Conservation (phyloP, 2,113 vertebrate species). For the Picathartes gymnocephalus region DNA sequence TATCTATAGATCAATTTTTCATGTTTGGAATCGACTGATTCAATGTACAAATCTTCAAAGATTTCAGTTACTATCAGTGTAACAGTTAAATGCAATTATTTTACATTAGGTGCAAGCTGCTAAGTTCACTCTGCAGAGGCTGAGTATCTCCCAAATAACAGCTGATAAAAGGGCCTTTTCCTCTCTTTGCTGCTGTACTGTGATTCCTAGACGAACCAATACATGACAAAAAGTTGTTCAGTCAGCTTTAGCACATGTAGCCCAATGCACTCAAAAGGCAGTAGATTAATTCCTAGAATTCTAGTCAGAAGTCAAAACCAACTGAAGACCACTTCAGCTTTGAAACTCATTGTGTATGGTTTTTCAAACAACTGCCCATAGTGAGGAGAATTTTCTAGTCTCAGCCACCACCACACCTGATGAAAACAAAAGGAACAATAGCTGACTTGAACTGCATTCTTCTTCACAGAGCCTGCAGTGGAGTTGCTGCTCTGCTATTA, state of each 20-base stretch:
- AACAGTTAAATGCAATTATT: constrained; percentile 28
- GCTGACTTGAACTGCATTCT: not conserved
- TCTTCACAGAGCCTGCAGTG: not conserved
- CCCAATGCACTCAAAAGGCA: not conserved
- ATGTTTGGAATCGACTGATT: not conserved
- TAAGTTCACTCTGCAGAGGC: not conserved
- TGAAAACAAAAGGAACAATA: not conserved
- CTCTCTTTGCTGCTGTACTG: not conserved
- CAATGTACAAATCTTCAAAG: not conserved
- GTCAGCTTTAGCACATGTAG: not conserved
- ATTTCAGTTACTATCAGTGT: not conserved
- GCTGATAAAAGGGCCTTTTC: not conserved
- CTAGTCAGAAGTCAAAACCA: constrained; percentile 1
- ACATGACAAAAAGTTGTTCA: not conserved
- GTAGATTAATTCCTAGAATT: not conserved
- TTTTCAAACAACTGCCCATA: not conserved
- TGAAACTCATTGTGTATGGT: not conserved
- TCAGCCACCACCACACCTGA: not conserved
- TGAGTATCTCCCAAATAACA: not conserved
- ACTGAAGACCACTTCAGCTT: not conserved
- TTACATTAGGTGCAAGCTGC: not conserved
- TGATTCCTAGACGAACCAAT: not conserved
- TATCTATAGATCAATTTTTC: not conserved
- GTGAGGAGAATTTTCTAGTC: not conserved
- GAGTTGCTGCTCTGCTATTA: not conserved